Evolutionary conservation across 2,797 vertebrate genomes (phyloP), one percentile per base, ranked within the genome.

Genomic region (Clarias laeviceps): DNA sequence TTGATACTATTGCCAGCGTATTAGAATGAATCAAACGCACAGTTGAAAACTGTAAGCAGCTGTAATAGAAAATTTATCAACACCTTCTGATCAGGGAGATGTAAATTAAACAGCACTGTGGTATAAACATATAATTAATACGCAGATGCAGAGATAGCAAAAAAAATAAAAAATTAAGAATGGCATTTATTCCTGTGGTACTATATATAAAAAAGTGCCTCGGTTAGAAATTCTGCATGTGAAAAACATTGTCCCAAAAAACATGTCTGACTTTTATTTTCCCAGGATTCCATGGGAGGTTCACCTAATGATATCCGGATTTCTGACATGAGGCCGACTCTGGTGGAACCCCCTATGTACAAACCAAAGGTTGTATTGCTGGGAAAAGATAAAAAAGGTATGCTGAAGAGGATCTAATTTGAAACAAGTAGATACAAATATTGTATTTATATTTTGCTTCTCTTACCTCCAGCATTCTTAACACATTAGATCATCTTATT

Each of bases 301-400:
- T 98, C 98, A 86, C 97, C 97, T 87, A 98, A 97, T 64, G 98
- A 99, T 93, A 97, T 99, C 94, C 96, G 98, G 84, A 98, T 99
- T 93, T 98, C 97, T 82, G 98, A 99, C 91, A 98, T 99, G 96
- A 97, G 97, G 89, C 98, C 98, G 57, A 99, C 98, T 89, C 95
- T 99, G 93, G 97, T 98, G 88, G 98, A 99, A 93, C 96, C 97
- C 56, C 96, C 97, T 5, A 96, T 99, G 93, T 99, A 99, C 94
- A 98, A 97, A 90, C 98, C 98, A 89, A 99, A 99, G 93, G 97
- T 99, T 93, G 97, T 99, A 88, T 95, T 99, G 83, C 95, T 99
- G 93, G 96, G 97, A 89, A 99, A 99, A 94, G 98, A 99, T 87
- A 99, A 99, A 95, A 99, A 99, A 98, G 98, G 98, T 99, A 96